Evolutionary conservation across 2,113 vertebrate species (phyloP).

Genomic region (Nycticryphes semicollaris): DNA sequence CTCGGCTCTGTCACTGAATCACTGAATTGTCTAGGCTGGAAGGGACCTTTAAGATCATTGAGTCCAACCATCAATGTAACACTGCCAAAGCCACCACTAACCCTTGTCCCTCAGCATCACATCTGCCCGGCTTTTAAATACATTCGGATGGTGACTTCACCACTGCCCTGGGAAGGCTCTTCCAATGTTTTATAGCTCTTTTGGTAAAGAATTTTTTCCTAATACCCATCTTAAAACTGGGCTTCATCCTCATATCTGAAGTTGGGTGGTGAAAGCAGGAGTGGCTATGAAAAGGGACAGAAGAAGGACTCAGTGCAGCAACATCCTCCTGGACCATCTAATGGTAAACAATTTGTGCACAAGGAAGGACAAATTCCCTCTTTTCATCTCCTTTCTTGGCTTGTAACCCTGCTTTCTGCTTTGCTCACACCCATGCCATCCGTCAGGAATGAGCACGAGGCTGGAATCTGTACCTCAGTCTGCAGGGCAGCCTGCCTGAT

Average conservation of each 20-base stretch:
- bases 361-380: neutral
- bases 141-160: neutral
- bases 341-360: neutral
- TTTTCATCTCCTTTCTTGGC: neutral
- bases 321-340: neutral
- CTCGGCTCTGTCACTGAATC: neutral
- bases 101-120: neutral
- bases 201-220: neutral
- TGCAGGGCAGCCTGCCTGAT: neutral
- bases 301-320: neutral
- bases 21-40: neutral
- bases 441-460: neutral
- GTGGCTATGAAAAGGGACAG: neutral
- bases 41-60: neutral
- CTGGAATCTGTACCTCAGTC: neutral
- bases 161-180: neutral
- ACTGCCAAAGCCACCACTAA: neutral
- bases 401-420: neutral
- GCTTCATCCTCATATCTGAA: rapidly evolving
- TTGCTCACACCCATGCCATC: neutral
- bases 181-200: neutral
- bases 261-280: neutral
- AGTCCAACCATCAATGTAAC: neutral
- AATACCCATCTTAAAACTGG: neutral
- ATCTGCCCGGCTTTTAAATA: neutral